Conservation (phyloP, 2,113 vertebrate species). For the Archilochus colubris region DNA sequence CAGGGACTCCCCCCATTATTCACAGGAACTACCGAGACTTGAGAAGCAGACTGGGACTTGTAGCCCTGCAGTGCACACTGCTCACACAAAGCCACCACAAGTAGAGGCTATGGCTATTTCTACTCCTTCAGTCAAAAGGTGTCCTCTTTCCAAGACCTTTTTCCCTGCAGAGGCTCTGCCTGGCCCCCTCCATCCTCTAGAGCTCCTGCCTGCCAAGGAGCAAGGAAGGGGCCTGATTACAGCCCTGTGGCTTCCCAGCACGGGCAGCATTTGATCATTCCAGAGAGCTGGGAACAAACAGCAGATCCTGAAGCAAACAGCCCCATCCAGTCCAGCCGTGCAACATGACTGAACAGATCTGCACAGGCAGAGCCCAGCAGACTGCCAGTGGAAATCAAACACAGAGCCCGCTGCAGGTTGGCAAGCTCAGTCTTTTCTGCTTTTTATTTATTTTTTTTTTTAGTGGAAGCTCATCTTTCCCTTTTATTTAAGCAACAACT, state of each 20-base stretch:
- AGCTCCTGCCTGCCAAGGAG: background rate
- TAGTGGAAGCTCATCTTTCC: background rate
- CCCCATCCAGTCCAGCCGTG: background rate
- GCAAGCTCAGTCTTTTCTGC: background rate
- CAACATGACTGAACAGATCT: conserved; percentile 41
- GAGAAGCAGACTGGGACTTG: background rate
- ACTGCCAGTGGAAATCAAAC: background rate
- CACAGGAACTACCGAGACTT: background rate
- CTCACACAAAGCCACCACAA: background rate
- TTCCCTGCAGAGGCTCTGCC: background rate
- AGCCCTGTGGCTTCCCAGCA: background rate
- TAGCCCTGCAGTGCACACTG: background rate
- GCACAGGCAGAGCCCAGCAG: background rate
- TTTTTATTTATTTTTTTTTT: background rate
- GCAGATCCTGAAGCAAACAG: background rate
- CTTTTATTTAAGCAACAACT: background rate
- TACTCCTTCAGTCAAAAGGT: background rate
- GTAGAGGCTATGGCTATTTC: background rate
- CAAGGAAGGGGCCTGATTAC: background rate
- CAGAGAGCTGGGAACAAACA: background rate
- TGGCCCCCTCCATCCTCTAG: background rate
- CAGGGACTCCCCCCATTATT: background rate
- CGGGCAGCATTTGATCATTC: background rate
- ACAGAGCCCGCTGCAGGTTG: background rate
- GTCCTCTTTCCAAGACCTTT: background rate